A percentile compares a stretch with the other conserved stretches of the same genome.
phyloP scores from a whole-genome alignment of 53 echinoderm and acorn worm species.

The Paracentrotus lividus region DNA sequence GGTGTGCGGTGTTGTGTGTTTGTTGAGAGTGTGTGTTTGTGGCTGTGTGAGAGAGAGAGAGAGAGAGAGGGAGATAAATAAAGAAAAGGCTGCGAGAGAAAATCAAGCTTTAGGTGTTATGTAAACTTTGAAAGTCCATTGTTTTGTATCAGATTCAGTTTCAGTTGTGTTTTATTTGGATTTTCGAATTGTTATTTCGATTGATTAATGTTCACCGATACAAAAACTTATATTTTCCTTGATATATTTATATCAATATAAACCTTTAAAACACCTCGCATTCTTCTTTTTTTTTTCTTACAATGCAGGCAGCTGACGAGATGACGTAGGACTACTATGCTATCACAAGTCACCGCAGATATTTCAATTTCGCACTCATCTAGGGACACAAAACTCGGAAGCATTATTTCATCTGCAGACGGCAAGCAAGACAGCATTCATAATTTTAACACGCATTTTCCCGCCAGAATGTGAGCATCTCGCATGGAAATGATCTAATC shows the following conservation, averaged over 20 bases:
- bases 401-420: background rate
- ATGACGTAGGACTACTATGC: slow-evolving; percentile 2
- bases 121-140: no score
- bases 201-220: no score
- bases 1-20: no score
- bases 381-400: background rate
- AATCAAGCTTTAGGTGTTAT: no score
- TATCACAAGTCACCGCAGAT: background rate
- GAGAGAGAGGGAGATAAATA: no score
- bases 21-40: no score
- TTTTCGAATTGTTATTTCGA: no score
- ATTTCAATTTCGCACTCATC: background rate
- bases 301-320: background rate
- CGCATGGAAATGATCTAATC: background rate
- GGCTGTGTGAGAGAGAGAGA: no score
- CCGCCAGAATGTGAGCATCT: slow-evolving; percentile 10
- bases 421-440: background rate
- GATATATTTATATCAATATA: background rate
- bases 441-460: background rate
- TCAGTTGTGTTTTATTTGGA: no score
- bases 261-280: background rate
- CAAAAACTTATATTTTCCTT: no score
- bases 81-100: no score
- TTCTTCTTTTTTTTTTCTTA: background rate
- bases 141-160: no score